These are phyloP conservation scores for Cryptoprocta ferox DNA, from an alignment of 2,797 vertebrate genomes.

Conservation along the genomic window DNA sequence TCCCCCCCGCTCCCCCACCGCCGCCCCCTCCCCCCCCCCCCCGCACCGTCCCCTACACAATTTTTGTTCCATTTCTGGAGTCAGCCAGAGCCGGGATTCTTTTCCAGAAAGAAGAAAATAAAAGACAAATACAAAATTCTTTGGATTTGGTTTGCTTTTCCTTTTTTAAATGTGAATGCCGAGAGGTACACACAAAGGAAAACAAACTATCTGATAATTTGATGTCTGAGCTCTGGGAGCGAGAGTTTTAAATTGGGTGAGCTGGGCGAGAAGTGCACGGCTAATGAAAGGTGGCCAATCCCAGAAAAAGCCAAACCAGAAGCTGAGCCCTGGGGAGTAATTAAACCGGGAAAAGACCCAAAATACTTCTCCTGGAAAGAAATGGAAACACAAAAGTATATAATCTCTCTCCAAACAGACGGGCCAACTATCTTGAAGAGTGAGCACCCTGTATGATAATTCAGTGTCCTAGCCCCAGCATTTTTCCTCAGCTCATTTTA, in stretches of 20 bases:
- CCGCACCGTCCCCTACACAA: not conserved
- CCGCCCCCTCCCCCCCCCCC: too few relatives aligned
- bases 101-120: constrained; percentile 63
- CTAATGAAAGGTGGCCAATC: constrained; percentile 71
- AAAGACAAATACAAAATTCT: not conserved
- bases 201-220: constrained; percentile 77
- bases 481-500: constrained; percentile 74
- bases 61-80: constrained; percentile 61
- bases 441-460: constrained; percentile 47
- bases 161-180: constrained; percentile 39
- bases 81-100: constrained; percentile 7
- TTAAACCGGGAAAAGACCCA: constrained; percentile 74
- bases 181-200: constrained; percentile 64
- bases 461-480: constrained; percentile 61
- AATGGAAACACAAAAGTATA: constrained; percentile 69
- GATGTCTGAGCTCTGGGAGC: constrained; percentile 48
- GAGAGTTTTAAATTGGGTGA: constrained; percentile 80
- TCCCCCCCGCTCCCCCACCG: not conserved
- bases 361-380: constrained; percentile 75
- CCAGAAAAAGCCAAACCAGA: constrained; percentile 80
- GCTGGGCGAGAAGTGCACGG: constrained; percentile 57
- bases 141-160: constrained; percentile 34
- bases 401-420: constrained; percentile 73
- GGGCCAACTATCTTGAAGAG: constrained; percentile 66
- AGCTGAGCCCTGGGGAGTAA: constrained; percentile 79